A percentile compares a stretch with the other conserved stretches of the same genome.
Evolutionary conservation across 1,140 invertebrate genomes (phyloP).

Genomic region (Mycetomoellerius zeteki): DNA sequence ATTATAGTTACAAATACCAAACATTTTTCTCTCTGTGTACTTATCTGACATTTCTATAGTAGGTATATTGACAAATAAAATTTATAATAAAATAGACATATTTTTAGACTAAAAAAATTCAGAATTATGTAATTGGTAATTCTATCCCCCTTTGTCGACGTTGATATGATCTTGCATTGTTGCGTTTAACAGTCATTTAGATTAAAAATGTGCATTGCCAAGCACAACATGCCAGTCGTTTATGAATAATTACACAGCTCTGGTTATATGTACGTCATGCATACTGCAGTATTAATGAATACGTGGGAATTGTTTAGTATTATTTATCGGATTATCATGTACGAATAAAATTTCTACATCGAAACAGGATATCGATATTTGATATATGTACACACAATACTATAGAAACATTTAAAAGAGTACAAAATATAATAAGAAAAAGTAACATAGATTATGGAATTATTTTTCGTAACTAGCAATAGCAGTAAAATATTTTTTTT

Average conservation of each 20-base stretch:
- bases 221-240: not conserved
- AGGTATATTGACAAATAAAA: not conserved
- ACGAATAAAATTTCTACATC: slow-evolving; percentile 4
- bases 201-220: slow-evolving; percentile 5
- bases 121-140: not conserved
- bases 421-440: slow-evolving; percentile 20
- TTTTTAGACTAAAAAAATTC: not conserved
- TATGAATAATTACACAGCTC: slow-evolving; percentile 43
- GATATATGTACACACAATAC: not conserved
- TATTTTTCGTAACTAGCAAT: not conserved
- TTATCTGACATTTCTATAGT: too few species aligned
- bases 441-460: not conserved
- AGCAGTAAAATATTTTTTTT: not conserved
- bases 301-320: slow-evolving; percentile 12
- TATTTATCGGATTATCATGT: slow-evolving; percentile 28
- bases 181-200: slow-evolving; percentile 12
- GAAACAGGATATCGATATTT: not conserved
- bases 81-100: not conserved
- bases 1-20: too few species aligned
- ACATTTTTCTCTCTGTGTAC: too few species aligned
- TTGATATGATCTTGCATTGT: not conserved
- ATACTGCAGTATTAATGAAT: slow-evolving; percentile 34
- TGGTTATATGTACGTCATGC: not conserved
- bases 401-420: slow-evolving; percentile 6
- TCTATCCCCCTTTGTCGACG: not conserved